Evolutionary conservation across 1,140 invertebrate genomes (phyloP).

Genomic region (Zaprionus vittiger): DNA sequence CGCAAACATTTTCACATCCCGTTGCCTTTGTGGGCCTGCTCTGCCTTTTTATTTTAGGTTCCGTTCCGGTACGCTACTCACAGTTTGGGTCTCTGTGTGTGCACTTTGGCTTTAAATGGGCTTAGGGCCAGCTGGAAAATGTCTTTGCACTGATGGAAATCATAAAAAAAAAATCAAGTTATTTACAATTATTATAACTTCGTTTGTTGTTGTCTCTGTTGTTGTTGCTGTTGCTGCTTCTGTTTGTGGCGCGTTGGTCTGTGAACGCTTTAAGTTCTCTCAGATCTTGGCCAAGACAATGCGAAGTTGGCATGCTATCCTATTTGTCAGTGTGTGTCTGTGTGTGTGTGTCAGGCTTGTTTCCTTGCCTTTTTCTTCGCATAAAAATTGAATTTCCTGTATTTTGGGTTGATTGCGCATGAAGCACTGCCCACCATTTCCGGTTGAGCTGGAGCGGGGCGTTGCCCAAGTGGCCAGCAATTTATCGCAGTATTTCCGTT

Average conservation of each 20-base stretch:
- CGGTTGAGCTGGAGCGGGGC: slow-evolving; percentile 23
- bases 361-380: slow-evolving; percentile 54
- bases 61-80: not conserved
- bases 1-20: slow-evolving; percentile 53
- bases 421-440: slow-evolving; percentile 59
- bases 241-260: slow-evolving; percentile 61
- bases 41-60: slow-evolving; percentile 17
- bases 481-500: slow-evolving; percentile 22
- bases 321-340: slow-evolving; percentile 7
- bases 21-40: slow-evolving; percentile 34
- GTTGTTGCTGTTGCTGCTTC: slow-evolving; percentile 24
- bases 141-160: slow-evolving; percentile 32
- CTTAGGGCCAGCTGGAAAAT: slow-evolving; percentile 54
- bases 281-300: slow-evolving; percentile 55
- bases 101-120: slow-evolving; percentile 50
- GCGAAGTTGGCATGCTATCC: slow-evolving; percentile 48
- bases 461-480: slow-evolving; percentile 31
- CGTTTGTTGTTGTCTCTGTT: slow-evolving; percentile 2
- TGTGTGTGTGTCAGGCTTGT: slow-evolving; percentile 38
- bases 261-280: slow-evolving; percentile 73
- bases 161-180: slow-evolving; percentile 61
- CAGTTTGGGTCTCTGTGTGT: slow-evolving; percentile 36
- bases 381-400: slow-evolving; percentile 78
- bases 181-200: slow-evolving; percentile 77
- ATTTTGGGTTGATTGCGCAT: slow-evolving; percentile 69